Evolutionary conservation across 2,888 invertebrate species (phyloP), one percentile per base, ranked within the genome.

Genomic region (Apotomis betuletana): DNA sequence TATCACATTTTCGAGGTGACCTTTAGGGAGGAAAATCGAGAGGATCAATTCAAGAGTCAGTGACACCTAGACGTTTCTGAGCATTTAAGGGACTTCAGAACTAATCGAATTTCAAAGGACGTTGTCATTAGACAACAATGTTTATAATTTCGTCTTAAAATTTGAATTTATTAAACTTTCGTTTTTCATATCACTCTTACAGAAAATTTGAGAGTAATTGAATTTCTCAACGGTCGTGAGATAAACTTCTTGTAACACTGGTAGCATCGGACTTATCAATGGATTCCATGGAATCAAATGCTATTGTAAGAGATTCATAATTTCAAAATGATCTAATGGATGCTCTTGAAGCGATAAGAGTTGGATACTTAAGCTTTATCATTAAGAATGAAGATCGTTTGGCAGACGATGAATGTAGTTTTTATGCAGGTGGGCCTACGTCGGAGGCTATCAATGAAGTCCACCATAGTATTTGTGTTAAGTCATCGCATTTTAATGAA

Each of bases 401-500:
- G 81, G 67, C 75, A 69, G 69, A 57, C 64, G 74, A 64, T 75
- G 73, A 77, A 79, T 81, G 76, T 75, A 77, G 87, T 90, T 92
- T 91, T 92, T 91, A 85, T 88, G 82, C 75, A 81, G 79, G 75
- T 83, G 79, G 87, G 89, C 88, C 89, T 89, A 91, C 90, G 91
- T 91, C 88, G 84, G 89, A 87, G 90, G 88, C 91, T 91, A 92
- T 93, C 93, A 93, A 93, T 93, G 93, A 92, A 93, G 92, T 91
- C 90, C 90, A 91, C 89, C 90, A 88, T 89, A 83, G 83, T 90
- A 87, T 91, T 92, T 91, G 85, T 92, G 93, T 91, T 87, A 87
- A 93, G 93, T 93, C 93, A 93, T 93, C 91, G 91, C 81, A 88
- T 93, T 93, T 93, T 93, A 93, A 93, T 93, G 93, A 93, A 92